Conservation (phyloP, 2,113 vertebrate genomes). For the Gnathonemus longibarbis region DNA sequence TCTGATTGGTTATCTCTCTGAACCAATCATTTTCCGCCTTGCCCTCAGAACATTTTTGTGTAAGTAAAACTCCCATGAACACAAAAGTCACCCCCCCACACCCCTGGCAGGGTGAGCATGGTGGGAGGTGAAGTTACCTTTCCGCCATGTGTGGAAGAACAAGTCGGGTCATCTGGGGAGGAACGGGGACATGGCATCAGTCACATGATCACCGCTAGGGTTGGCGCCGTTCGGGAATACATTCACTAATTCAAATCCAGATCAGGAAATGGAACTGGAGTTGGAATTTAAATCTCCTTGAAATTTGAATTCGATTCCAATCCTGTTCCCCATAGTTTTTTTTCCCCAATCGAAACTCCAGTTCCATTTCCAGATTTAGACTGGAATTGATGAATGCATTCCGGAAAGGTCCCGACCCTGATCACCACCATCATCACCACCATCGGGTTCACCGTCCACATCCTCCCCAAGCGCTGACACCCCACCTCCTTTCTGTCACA, state of each 20-base stretch:
- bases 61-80: background rate
- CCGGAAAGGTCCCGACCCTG: too few species aligned
- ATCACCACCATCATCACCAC: background rate
- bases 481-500: background rate
- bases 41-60: background rate
- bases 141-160: conserved; percentile 60
- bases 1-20: background rate
- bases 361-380: too few species aligned
- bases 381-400: too few species aligned
- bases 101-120: background rate
- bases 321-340: too few species aligned
- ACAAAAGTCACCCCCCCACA: background rate
- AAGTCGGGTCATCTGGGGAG: conserved; percentile 56
- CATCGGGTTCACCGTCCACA: background rate
- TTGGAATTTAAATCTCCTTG: too few species aligned
- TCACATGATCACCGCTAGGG: background rate
- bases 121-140: conserved; percentile 45
- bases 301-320: too few species aligned
- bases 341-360: too few species aligned
- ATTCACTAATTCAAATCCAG: too few species aligned
- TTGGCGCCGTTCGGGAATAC: too few species aligned
- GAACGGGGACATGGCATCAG: background rate
- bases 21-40: background rate
- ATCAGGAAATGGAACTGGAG: too few species aligned
- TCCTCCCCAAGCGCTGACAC: background rate